phyloP scores from a whole-genome alignment of 2,113 vertebrate genomes.

The Oceanites oceanicus region DNA sequence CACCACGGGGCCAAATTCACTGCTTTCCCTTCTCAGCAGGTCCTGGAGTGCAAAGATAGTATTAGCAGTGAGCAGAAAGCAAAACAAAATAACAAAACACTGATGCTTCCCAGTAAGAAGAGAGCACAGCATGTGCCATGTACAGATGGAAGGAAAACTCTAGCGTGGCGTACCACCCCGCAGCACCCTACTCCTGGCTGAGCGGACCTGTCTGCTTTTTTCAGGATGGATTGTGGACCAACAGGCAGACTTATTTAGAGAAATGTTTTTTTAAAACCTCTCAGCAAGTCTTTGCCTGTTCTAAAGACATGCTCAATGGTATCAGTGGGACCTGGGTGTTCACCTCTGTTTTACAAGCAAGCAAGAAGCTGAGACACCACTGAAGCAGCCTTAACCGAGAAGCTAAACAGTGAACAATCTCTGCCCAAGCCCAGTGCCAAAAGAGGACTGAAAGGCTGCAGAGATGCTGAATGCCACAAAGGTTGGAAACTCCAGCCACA shows the following conservation, averaged over 20 bases:
- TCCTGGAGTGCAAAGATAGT: conserved; percentile 73
- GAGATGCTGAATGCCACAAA: neutral
- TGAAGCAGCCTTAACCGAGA: neutral
- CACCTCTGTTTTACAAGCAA: neutral
- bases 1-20: conserved; percentile 53
- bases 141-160: neutral
- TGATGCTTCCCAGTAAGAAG: neutral
- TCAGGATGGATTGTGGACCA: neutral
- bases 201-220: neutral
- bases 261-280: neutral
- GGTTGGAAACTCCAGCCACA: neutral
- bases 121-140: neutral
- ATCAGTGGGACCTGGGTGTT: neutral
- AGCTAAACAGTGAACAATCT: neutral
- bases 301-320: neutral
- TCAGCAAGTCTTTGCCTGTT: neutral
- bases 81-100: neutral
- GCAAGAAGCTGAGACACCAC: neutral
- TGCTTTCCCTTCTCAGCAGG: conserved; percentile 64
- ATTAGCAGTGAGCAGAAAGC: neutral
- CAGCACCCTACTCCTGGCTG: neutral
- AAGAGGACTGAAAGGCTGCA: neutral
- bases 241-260: neutral
- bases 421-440: neutral
- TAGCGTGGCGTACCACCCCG: fast-evolving